phyloP scores from a whole-genome alignment of 2,888 invertebrate genomes.

The Leptinotarsa rubiginosa region DNA sequence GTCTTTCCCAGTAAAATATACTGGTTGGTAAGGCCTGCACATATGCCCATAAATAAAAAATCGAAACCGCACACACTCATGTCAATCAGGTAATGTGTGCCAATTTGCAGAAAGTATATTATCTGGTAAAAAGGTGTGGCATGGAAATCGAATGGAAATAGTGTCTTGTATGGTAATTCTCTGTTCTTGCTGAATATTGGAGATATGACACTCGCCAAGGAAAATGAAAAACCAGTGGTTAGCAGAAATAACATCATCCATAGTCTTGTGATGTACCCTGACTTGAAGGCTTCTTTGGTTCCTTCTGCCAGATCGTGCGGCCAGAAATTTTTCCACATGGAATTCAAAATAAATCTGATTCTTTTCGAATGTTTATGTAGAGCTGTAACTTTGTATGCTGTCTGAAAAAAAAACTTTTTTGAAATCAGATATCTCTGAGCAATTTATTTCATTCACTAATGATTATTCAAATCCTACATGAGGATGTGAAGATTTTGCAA shows the following conservation, averaged over 20 bases:
- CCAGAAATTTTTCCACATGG: slow-evolving; percentile 35
- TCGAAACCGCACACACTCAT: slow-evolving; percentile 39
- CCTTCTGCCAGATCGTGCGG: slow-evolving; percentile 32
- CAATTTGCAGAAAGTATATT: slow-evolving; percentile 33
- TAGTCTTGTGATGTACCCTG: slow-evolving; percentile 7
- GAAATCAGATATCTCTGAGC: not conserved
- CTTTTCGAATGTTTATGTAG: slow-evolving; percentile 26
- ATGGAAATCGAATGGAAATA: slow-evolving; percentile 41
- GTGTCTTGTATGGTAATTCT: slow-evolving; percentile 37
- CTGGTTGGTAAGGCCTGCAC: slow-evolving; percentile 36
- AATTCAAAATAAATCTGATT: slow-evolving; percentile 20
- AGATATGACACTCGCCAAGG: slow-evolving; percentile 29
- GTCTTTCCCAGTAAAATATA: slow-evolving; percentile 35
- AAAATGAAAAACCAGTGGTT: slow-evolving; percentile 23
- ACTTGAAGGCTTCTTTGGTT: slow-evolving; percentile 2
- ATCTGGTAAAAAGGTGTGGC: slow-evolving; percentile 39
- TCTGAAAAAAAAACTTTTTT: slow-evolving; percentile 25
- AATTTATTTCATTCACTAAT: too few species aligned
- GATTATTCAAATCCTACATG: too few species aligned
- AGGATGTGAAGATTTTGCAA: too few species aligned
- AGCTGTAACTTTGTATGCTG: slow-evolving; percentile 31
- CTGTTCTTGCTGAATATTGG: slow-evolving; percentile 28
- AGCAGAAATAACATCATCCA: slow-evolving; percentile 17
- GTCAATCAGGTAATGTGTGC: slow-evolving; percentile 32
- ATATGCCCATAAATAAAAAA: slow-evolving; percentile 42